Conservation (phyloP, 2,113 vertebrate species). For the Pelmatolapia mariae region DNA sequence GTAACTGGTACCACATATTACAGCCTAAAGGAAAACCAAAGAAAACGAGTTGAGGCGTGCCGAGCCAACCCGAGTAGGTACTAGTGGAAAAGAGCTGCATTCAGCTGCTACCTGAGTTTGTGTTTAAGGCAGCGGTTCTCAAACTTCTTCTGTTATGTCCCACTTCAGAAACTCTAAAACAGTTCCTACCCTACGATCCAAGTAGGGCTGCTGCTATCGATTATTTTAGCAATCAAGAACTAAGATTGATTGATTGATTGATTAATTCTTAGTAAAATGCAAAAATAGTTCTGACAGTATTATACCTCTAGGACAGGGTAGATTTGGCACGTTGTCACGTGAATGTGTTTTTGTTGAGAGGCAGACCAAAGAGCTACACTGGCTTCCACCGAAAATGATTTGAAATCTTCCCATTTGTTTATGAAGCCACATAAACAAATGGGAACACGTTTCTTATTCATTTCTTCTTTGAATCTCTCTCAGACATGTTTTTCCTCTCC, state of each 20-base stretch:
- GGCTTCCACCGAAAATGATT: background rate
- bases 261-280: background rate
- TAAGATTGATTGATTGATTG: background rate
- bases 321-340: rapidly evolving
- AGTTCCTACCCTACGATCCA: rapidly evolving
- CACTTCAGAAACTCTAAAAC: background rate
- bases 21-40: background rate
- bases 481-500: background rate
- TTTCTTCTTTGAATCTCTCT: background rate
- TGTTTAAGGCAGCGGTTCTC: background rate
- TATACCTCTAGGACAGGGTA: background rate
- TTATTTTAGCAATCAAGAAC: background rate
- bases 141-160: background rate
- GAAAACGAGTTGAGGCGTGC: background rate
- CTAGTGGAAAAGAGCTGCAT: background rate
- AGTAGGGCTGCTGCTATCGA: rapidly evolving
- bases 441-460: background rate
- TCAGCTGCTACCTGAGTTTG: background rate
- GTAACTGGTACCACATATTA: background rate
- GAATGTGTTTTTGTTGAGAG: background rate
- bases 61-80: background rate
- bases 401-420: background rate
- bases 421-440: background rate
- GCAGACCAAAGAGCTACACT: background rate
- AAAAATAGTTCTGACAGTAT: background rate